A percentile compares a stretch with the other conserved stretches of the same genome.
These are phyloP conservation scores for Perca fluviatilis DNA, from an alignment of 2,113 vertebrate genomes.

Conservation along the genomic window DNA sequence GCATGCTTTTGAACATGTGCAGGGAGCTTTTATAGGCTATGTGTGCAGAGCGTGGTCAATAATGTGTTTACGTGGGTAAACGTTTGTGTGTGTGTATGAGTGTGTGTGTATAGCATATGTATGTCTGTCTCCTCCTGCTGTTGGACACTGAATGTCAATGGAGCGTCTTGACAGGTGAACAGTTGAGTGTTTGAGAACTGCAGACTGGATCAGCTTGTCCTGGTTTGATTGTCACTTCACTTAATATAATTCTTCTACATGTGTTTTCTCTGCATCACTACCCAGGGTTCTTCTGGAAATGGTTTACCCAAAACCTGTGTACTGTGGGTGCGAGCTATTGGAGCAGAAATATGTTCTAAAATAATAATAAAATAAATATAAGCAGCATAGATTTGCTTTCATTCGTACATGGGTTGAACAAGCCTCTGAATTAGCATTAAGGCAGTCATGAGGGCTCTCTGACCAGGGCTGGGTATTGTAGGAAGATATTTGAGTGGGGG, in stretches of 20 bases:
- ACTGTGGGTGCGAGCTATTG: not conserved
- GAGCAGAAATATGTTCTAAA: not conserved
- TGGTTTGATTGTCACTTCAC: not conserved
- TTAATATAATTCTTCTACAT: not conserved
- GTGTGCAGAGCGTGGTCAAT: not conserved
- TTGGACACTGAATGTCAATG: conserved; percentile 2
- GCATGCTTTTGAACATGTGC: conserved; percentile 22
- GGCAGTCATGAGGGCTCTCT: not conserved
- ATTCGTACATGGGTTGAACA: not conserved
- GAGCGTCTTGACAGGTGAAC: not conserved
- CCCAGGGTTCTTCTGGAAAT: not conserved
- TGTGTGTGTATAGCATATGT: not conserved
- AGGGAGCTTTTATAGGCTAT: not conserved
- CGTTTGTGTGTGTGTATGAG: not conserved
- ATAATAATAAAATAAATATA: too few species aligned
- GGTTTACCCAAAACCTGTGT: not conserved
- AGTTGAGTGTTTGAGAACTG: not conserved
- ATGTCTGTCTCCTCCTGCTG: not conserved
- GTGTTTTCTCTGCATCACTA: not conserved
- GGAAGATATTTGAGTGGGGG: not conserved
- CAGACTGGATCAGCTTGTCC: not conserved
- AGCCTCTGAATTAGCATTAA: not conserved
- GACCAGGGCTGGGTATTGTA: not conserved
- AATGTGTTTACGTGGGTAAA: not conserved
- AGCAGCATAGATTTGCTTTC: not conserved